Evolutionary conservation across 2,888 invertebrate genomes (phyloP).

Genomic region (Sinodicranocentrus sp.): DNA sequence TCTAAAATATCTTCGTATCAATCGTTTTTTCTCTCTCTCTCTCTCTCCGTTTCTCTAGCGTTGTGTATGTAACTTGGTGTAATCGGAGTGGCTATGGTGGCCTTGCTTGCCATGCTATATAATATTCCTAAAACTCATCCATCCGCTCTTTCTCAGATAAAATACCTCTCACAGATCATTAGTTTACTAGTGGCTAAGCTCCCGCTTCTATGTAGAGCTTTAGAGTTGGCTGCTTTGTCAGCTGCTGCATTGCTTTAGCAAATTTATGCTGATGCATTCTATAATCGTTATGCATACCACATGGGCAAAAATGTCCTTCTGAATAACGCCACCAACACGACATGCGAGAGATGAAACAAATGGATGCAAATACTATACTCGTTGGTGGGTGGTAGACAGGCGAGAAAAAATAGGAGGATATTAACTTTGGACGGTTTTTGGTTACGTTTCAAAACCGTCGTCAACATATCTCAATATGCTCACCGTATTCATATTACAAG

Average conservation of each 20-base stretch:
- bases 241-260: slow-evolving; percentile 47
- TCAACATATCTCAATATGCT: neutral
- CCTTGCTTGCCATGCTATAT: slow-evolving; percentile 6
- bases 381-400: slow-evolving; percentile 58
- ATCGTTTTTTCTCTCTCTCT: slow-evolving; percentile 25
- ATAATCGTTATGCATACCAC: slow-evolving; percentile 58
- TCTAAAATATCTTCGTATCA: slow-evolving; percentile 35
- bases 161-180: slow-evolving; percentile 64
- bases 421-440: slow-evolving; percentile 13
- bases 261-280: slow-evolving; percentile 64
- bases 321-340: slow-evolving; percentile 1
- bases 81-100: slow-evolving; percentile 2
- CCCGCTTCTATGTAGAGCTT: no score
- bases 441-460: slow-evolving; percentile 25
- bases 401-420: slow-evolving; percentile 16
- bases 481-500: neutral
- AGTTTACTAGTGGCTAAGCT: slow-evolving; percentile 54
- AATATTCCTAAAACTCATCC: slow-evolving; percentile 30
- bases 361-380: slow-evolving; percentile 23
- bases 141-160: slow-evolving; percentile 52
- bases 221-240: neutral
- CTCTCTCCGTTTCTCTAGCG: neutral
- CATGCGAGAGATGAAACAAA: slow-evolving; percentile 11
- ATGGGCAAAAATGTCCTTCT: slow-evolving; percentile 54
- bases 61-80: neutral